Conservation (phyloP, 1,140 invertebrate genomes). For the Neodiprion virginianus region DNA sequence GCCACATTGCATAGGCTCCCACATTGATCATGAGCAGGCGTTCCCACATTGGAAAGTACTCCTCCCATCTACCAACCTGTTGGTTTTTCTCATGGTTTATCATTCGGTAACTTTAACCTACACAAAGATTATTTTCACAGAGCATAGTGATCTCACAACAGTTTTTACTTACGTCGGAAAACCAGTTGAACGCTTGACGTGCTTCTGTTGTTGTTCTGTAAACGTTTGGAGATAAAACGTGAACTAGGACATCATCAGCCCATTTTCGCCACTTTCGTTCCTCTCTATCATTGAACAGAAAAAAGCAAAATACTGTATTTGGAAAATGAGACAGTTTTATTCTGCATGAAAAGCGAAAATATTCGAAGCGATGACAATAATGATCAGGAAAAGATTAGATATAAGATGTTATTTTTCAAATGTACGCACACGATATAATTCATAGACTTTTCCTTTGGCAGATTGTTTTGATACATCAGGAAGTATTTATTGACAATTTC, state of each 20-base stretch:
- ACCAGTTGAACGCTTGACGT: constrained; percentile 90
- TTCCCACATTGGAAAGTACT: constrained; percentile 87
- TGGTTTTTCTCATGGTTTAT: constrained; percentile 20
- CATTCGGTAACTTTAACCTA: neutral
- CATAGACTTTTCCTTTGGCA: constrained; percentile 63
- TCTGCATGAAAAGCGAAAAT: constrained; percentile 2
- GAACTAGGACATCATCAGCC: constrained; percentile 91
- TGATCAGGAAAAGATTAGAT: neutral
- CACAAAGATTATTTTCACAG: no score
- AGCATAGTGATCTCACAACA: no score
- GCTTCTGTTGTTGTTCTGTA: constrained; percentile 88
- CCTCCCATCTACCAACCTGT: constrained; percentile 88
- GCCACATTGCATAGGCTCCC: constrained; percentile 93
- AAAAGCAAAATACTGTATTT: constrained; percentile 19
- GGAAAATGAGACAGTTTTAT: constrained; percentile 25
- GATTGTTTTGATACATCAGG: constrained; percentile 80
- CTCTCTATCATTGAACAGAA: constrained; percentile 67
- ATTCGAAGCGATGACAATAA: neutral
- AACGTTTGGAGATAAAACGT: constrained; percentile 95
- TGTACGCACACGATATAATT: constrained; percentile 71
- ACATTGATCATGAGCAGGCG: constrained; percentile 89
- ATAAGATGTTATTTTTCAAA: neutral
- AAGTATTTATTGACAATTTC: constrained; percentile 96
- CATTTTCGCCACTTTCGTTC: constrained; percentile 96
- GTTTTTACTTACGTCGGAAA: constrained; percentile 70